These are phyloP conservation scores for Xiphias gladius DNA, from an alignment of 2,113 vertebrate genomes.

Conservation along the genomic window DNA sequence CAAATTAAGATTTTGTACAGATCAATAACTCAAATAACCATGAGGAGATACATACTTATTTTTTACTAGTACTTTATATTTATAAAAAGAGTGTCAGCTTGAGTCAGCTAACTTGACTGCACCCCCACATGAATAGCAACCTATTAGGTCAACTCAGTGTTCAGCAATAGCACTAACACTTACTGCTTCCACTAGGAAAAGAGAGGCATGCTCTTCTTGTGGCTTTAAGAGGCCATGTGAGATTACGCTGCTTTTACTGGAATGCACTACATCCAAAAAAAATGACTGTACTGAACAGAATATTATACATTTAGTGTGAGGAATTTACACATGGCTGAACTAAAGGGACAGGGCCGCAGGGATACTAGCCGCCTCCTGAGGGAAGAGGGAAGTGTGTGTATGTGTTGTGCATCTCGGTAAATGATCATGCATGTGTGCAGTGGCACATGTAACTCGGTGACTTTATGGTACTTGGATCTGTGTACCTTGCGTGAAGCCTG, in stretches of 20 bases:
- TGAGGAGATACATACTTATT: background rate
- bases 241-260: slow-evolving; percentile 3
- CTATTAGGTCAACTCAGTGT: background rate
- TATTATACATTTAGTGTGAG: slow-evolving; percentile 23
- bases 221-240: background rate
- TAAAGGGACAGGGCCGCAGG: slow-evolving; percentile 13
- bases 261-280: slow-evolving; percentile 6
- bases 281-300: slow-evolving; percentile 3
- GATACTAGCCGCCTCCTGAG: background rate
- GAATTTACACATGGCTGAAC: slow-evolving; percentile 34
- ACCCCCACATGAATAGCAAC: background rate
- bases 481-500: slow-evolving; percentile 91
- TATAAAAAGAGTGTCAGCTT: background rate
- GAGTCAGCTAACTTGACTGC: background rate
- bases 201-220: background rate
- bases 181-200: background rate
- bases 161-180: background rate
- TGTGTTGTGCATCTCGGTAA: slow-evolving; percentile 13
- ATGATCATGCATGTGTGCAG: slow-evolving; percentile 25
- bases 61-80: background rate
- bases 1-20: no score
- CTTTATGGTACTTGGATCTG: background rate
- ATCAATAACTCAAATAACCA: background rate
- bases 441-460: slow-evolving; percentile 8
- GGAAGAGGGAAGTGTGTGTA: background rate